Base-by-base conservation (phyloP, 2,113 vertebrate genomes). In the Notarius lentiginosus region DNA sequence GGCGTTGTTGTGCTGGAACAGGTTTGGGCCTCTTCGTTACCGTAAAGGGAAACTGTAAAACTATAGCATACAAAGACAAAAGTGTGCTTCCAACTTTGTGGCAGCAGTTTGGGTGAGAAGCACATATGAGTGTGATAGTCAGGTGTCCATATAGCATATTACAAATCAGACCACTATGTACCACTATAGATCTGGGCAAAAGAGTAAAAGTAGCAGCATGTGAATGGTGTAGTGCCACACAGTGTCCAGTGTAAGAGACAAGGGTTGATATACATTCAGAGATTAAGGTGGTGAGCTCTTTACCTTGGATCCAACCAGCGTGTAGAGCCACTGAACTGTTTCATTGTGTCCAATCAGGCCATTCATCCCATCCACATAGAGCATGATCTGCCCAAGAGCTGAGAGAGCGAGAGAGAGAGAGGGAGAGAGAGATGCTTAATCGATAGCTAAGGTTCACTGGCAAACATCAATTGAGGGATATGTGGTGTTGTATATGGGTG, bases 281-380 rank as follows among this genome's bases (percentile, higher is more conserved):
- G 55, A 60, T 55, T 12, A 41, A 72, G 4, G 24, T 51, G 34
- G 34, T 41, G 12, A 68, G n/a, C 68, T 77, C 91, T 94, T 91
- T 97, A 99, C 98, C 98, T 99, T 99, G 81, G 98, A 98, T 80
- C 98, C 98, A 10, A 97, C 95, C 86, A 99, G 96, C 0, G 96
- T 96, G 91, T 99, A 99, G 47, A 99, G 96, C 98, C 98, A 99
- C 84, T 99, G 97, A 89, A 99, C 96, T 0, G 97, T 98, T 94
- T 99, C 98, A 91, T 95, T 99, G 92, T 99, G 97, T 92, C 95
- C 95, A 91, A 99, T 98, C 79, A 99, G 96, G 77, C 98, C 98
- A 68, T 99, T 99, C 97, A 99, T 99, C 87, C 98, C 98, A 91
- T 99, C 98, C 9, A 99, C 98, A 30, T 98, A 99, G 86, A 99